Percentiles rank a stretch among this genome's conserved stretches.
Evolutionary conservation across 1,140 invertebrate genomes (phyloP).

Genomic region (Arctopsyche grandis): DNA sequence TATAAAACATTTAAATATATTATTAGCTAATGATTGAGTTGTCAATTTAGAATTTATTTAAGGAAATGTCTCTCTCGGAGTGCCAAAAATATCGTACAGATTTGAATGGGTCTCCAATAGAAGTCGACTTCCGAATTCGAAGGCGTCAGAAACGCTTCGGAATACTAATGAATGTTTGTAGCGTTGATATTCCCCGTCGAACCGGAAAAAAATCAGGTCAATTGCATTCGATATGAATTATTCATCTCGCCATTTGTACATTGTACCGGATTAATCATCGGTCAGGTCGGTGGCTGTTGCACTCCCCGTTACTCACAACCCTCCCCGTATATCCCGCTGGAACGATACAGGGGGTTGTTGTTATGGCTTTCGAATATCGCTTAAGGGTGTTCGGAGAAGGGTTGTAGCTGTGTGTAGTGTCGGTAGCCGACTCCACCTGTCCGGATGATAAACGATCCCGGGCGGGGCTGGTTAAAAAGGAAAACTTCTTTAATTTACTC

Average conservation of each 20-base stretch:
- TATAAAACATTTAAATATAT: too few species aligned
- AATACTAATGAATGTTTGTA: too few species aligned
- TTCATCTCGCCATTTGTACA: background rate
- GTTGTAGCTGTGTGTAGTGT: background rate
- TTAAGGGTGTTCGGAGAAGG: background rate
- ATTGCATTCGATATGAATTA: slow-evolving; percentile 16
- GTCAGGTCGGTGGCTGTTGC: background rate
- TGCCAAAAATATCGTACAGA: too few species aligned
- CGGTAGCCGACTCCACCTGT: slow-evolving; percentile 21
- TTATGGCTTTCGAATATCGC: background rate
- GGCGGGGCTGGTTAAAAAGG: slow-evolving; percentile 32
- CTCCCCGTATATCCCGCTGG: background rate
- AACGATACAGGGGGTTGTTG: background rate
- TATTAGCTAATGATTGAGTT: too few species aligned
- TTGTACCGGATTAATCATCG: slow-evolving; percentile 8
- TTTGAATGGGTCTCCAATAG: too few species aligned
- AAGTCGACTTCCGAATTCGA: too few species aligned
- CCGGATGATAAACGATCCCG: slow-evolving; percentile 40
- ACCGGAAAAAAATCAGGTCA: slow-evolving; percentile 12
- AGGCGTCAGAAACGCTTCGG: too few species aligned
- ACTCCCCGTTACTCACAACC: background rate
- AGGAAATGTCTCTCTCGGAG: too few species aligned
- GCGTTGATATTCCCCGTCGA: too few species aligned
- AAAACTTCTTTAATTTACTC: slow-evolving; percentile 47
- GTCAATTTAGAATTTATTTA: too few species aligned